phyloP scores from a whole-genome alignment of 2,797 vertebrate species.

The Ctenopoma multispine region DNA sequence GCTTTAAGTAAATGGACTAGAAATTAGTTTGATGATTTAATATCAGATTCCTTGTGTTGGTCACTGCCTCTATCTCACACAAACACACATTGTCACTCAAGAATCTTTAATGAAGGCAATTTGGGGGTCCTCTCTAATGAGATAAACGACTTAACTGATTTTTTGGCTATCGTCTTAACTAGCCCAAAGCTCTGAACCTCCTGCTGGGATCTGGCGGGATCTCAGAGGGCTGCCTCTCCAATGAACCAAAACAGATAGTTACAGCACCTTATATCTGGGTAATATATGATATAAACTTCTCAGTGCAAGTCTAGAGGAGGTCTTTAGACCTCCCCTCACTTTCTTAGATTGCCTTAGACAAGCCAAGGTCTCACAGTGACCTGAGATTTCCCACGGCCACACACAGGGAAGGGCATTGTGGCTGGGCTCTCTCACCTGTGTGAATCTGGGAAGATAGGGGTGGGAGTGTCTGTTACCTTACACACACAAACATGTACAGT shows the following conservation, averaged over 20 bases:
- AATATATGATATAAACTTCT: neutral
- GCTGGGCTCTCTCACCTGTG: slow-evolving; percentile 43
- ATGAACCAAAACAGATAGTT: slow-evolving; percentile 37
- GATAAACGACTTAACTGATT: slow-evolving; percentile 71
- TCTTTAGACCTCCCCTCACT: neutral
- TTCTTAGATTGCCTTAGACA: slow-evolving; percentile 3
- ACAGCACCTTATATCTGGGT: neutral
- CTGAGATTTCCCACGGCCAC: slow-evolving; percentile 48
- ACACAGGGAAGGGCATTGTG: slow-evolving; percentile 58
- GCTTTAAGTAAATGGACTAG: neutral
- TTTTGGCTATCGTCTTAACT: slow-evolving; percentile 57
- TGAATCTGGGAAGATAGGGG: slow-evolving; percentile 22
- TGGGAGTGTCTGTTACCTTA: slow-evolving; percentile 25
- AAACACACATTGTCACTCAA: slow-evolving; percentile 3
- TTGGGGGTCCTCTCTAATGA: slow-evolving; percentile 65
- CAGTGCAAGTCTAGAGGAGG: neutral
- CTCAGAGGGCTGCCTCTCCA: slow-evolving; percentile 19
- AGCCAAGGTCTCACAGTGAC: slow-evolving; percentile 11
- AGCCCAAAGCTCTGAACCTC: slow-evolving; percentile 56
- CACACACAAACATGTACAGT: slow-evolving; percentile 40
- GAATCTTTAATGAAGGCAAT: slow-evolving; percentile 24
- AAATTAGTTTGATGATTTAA: neutral
- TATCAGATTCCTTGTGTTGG: neutral
- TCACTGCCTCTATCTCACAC: slow-evolving; percentile 1
- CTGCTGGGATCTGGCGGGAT: slow-evolving; percentile 40